Conservation (phyloP, 37 sponge, comb jelly and placozoan genomes). For the Spongilla lacustris region DNA sequence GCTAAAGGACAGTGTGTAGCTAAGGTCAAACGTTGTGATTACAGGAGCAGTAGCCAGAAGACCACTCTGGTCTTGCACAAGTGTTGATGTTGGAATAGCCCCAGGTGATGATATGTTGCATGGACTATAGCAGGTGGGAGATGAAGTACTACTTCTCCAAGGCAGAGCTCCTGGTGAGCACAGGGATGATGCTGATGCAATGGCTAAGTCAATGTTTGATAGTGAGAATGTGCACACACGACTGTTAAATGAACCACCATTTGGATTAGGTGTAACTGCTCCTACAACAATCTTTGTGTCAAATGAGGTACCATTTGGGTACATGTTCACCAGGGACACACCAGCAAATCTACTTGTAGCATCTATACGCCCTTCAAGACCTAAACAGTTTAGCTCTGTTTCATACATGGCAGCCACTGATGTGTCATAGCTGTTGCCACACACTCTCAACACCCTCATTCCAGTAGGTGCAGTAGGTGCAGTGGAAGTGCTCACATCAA, state of each 20-base stretch:
- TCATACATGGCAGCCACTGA: conserved; percentile 7
- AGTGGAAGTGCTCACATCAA: neutral
- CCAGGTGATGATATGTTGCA: neutral
- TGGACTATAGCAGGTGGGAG: neutral
- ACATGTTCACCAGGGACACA: neutral
- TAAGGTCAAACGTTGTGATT: neutral
- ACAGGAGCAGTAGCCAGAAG: neutral
- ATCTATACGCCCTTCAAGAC: neutral
- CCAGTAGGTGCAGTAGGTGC: neutral
- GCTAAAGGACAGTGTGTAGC: neutral
- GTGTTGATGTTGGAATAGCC: neutral
- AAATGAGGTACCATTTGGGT: neutral
- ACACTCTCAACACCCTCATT: conserved; percentile 7
- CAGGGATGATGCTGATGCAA: neutral
- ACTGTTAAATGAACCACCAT: neutral
- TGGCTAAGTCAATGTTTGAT: conserved; percentile 4
- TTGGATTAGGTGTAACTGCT: neutral
- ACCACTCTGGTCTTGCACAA: neutral
- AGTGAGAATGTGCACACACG: conserved; percentile 12
- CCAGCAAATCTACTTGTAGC: neutral
- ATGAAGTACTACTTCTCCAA: neutral
- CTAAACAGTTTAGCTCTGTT: neutral
- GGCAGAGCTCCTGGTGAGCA: neutral
- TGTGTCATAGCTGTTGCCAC: conserved; percentile 2
- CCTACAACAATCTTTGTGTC: neutral